Evolutionary conservation across 2,113 vertebrate species (phyloP).

Genomic region (Podarcis cretensis): DNA sequence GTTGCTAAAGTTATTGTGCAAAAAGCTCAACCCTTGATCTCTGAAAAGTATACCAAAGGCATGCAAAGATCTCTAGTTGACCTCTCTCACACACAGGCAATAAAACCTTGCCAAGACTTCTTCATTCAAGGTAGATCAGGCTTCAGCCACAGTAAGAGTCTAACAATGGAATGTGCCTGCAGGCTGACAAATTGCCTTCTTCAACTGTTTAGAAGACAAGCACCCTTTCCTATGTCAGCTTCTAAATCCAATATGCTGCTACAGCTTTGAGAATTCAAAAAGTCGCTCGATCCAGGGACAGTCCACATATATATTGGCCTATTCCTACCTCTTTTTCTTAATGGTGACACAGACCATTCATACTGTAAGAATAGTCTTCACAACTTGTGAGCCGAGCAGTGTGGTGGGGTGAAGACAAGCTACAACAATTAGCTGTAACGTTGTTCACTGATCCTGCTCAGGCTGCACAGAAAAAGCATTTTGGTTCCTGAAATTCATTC

Average conservation of each 20-base stretch:
- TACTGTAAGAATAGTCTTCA: too few species aligned
- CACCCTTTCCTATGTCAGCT: neutral
- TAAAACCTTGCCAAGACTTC: neutral
- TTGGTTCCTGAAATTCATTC: too few species aligned
- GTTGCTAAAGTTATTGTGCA: rapidly evolving
- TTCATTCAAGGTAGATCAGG: neutral
- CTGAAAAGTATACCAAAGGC: neutral
- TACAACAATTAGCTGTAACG: too few species aligned
- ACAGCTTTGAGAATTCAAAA: too few species aligned
- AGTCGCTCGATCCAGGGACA: too few species aligned
- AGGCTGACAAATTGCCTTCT: neutral
- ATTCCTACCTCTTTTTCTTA: too few species aligned
- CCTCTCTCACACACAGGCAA: neutral
- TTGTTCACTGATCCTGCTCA: too few species aligned
- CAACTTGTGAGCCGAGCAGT: too few species aligned
- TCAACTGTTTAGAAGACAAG: neutral
- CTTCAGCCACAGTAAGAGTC: neutral
- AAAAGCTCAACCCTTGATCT: neutral
- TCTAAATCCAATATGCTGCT: neutral
- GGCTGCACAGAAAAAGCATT: too few species aligned
- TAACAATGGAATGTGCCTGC: rapidly evolving
- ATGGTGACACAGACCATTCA: too few species aligned
- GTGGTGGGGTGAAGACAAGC: too few species aligned
- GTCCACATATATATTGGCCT: too few species aligned
- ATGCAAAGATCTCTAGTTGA: neutral